Conservation (phyloP, 2,888 invertebrate genomes). For the Phalera bucephala region DNA sequence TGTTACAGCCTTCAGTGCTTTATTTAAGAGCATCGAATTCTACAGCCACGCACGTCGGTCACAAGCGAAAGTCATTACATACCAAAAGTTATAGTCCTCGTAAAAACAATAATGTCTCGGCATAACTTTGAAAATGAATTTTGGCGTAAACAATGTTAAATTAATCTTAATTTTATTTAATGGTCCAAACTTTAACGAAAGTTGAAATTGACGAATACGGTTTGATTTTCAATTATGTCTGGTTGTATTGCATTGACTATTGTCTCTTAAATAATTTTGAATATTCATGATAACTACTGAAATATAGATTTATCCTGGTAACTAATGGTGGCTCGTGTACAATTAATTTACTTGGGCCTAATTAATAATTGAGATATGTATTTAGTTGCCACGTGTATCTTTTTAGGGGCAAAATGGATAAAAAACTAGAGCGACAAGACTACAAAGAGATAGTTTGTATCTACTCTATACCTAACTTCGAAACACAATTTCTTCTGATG, state of each 20-base stretch:
- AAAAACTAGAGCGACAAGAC: slow-evolving; percentile 5
- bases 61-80: slow-evolving; percentile 32
- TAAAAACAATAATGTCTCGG: slow-evolving; percentile 34
- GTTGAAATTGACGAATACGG: background rate
- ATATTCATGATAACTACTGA: background rate
- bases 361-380: no score
- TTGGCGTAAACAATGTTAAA: slow-evolving; percentile 30
- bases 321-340: no score
- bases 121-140: no score
- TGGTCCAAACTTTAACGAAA: background rate
- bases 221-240: background rate
- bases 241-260: background rate
- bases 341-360: no score
- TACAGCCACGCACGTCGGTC: slow-evolving; percentile 20
- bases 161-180: slow-evolving; percentile 30
- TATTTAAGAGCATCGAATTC: slow-evolving; percentile 38
- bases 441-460: slow-evolving; percentile 8
- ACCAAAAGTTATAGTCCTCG: slow-evolving; percentile 34
- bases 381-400: no score
- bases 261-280: background rate
- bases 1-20: no score
- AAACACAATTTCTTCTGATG: no score
- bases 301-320: no score
- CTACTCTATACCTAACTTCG: no score
- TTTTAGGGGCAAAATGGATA: slow-evolving; percentile 1